Base-by-base conservation (phyloP, 2,113 vertebrate species). In the Phyllostomus hastatus region DNA sequence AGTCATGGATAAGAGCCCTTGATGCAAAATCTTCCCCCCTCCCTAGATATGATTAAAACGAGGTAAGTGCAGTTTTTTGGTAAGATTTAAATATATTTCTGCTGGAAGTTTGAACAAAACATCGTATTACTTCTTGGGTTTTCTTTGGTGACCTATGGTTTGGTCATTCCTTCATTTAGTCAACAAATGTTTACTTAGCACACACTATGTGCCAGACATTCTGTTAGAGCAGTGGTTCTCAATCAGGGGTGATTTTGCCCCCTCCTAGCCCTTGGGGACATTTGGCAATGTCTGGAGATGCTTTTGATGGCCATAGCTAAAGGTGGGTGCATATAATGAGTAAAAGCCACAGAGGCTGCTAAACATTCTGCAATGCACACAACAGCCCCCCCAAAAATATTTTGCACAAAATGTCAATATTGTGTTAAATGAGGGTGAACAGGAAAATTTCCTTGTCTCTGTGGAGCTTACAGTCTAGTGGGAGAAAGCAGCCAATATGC, bases 41-140 rank as follows among this genome's bases (percentile, higher is more conserved):
- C 31, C 76, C 26, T 57, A 38, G 11, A 64, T 91, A 20, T 91
- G 46, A 88, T 91, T 88, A 91, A 94, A 96, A 95, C 28, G 95
- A 96, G 16, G 26, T 81, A 86, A 89, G 82, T 54, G 82, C 24
- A 35, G 19, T 73, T 82, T 52, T 72, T 67, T 84, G 43, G 1
- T 87, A 69, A 92, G 50, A 26, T 11, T 92, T 50, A 95, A 96
- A 57, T 19, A 57, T 10, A 41, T 31, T 90, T 96, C 70, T 88
- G 4, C 46, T 91, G 57, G 41, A 91, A 73, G 38, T 73, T 31
- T 67, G 31, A 80, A 82, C 11, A 72, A 69, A 64, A 57, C 35
- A 33, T 67, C 86, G 14, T 85, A 26, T 46, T 79, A 46, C 24
- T 75, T 84, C 76, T 85, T 75, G 14, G 57, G 28, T 2, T 33